A percentile compares a stretch with the other conserved stretches of the same genome.
Conservation (phyloP, 2,113 vertebrate species). For the Thymallus thymallus region DNA sequence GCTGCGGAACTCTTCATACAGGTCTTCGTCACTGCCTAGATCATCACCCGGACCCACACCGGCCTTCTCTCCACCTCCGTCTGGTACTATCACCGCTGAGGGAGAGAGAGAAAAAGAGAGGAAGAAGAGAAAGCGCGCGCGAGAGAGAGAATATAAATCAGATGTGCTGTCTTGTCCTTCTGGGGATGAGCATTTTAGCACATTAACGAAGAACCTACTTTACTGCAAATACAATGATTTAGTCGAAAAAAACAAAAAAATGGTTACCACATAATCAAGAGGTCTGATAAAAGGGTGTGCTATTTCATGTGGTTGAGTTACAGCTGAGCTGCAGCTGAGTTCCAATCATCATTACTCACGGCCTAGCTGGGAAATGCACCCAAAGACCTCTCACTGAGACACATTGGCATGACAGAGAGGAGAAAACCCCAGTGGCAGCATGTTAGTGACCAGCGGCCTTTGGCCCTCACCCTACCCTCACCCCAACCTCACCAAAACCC, state of each 20-base stretch:
- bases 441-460: background rate
- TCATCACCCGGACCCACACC: slow-evolving; percentile 70
- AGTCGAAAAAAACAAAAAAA: too few relatives aligned
- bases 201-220: too few relatives aligned
- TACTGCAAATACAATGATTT: too few relatives aligned
- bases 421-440: background rate
- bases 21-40: slow-evolving; percentile 85
- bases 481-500: too few relatives aligned
- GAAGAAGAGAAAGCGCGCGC: too few relatives aligned
- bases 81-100: slow-evolving; percentile 79
- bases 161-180: too few relatives aligned
- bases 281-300: too few relatives aligned
- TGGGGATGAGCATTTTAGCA: too few relatives aligned
- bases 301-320: background rate
- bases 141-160: background rate
- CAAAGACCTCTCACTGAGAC: background rate
- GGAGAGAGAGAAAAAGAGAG: background rate
- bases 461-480: too few relatives aligned
- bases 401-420: background rate
- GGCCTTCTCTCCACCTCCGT: slow-evolving; percentile 77
- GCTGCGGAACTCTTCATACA: slow-evolving; percentile 85
- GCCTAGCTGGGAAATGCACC: background rate
- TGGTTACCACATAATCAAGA: too few relatives aligned
- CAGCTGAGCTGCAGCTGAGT: background rate
- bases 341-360: background rate